Evolutionary conservation across 2,888 invertebrate species (phyloP).

Genomic region (Candidula unifasciata): DNA sequence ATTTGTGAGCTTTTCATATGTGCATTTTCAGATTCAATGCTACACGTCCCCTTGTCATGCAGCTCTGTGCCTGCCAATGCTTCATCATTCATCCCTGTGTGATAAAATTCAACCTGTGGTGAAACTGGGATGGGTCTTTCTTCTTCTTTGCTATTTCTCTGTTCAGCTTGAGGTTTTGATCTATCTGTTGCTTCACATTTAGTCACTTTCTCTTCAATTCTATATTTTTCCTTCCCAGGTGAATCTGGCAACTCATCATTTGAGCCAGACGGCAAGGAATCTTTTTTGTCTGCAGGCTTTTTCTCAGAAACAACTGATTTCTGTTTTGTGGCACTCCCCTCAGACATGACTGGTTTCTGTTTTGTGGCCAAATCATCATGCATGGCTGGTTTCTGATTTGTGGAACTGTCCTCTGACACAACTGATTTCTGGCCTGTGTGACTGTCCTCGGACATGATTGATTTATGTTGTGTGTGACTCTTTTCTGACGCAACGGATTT

Average conservation of each 20-base stretch:
- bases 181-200: background rate
- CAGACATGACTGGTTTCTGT: too few relatives aligned
- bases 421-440: too few relatives aligned
- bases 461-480: too few relatives aligned
- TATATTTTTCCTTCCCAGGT: constrained; percentile 2
- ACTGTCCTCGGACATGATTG: too few relatives aligned
- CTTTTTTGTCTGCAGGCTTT: background rate
- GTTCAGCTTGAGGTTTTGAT: background rate
- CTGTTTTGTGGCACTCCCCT: too few relatives aligned
- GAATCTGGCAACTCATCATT: background rate
- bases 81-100: background rate
- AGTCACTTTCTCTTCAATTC: background rate
- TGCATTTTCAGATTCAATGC: background rate
- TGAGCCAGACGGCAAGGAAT: background rate
- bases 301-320: too few relatives aligned
- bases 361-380: too few relatives aligned
- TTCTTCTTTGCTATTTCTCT: background rate
- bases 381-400: too few relatives aligned
- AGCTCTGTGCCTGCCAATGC: background rate
- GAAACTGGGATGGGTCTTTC: background rate
- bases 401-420: background rate
- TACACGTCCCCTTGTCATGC: background rate
- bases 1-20: background rate
- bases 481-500: too few relatives aligned
- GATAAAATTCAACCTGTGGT: background rate